phyloP scores from a whole-genome alignment of 2,113 vertebrate species.

The Alexandromys fortis region DNA sequence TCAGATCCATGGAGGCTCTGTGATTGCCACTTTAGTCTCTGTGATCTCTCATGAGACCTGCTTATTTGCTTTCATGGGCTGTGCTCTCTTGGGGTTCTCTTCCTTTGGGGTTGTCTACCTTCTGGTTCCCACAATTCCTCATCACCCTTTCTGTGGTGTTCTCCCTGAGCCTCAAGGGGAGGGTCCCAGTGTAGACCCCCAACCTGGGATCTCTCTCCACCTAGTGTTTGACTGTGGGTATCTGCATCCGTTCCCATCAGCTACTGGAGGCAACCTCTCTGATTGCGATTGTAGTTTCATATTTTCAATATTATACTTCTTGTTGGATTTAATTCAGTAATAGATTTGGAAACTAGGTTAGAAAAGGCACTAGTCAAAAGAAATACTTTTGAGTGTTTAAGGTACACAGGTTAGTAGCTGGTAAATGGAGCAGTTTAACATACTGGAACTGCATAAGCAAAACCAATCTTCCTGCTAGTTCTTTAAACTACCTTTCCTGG shows the following conservation, averaged over 20 bases:
- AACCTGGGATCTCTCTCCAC: too few relatives aligned
- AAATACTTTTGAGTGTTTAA: not conserved
- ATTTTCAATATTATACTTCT: not conserved
- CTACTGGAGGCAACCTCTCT: too few relatives aligned
- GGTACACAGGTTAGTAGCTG: not conserved
- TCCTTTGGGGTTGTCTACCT: not conserved
- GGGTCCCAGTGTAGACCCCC: not conserved
- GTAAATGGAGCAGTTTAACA: not conserved
- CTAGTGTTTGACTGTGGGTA: too few relatives aligned
- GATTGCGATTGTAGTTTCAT: not conserved
- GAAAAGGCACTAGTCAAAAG: not conserved
- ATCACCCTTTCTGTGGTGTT: not conserved
- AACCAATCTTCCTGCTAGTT: not conserved
- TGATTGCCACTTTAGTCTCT: not conserved
- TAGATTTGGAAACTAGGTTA: not conserved
- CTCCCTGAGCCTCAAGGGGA: not conserved
- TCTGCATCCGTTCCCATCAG: too few relatives aligned
- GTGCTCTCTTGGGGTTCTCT: not conserved
- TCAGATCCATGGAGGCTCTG: not conserved
- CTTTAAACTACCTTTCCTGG: not conserved
- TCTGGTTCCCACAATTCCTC: not conserved
- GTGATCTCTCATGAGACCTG: not conserved
- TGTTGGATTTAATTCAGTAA: conserved; percentile 8
- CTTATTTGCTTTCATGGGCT: not conserved
- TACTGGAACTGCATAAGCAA: not conserved